phyloP scores from a whole-genome alignment of 92 coral and sea anemone genomes.

The Parazoanthus atlanticus region DNA sequence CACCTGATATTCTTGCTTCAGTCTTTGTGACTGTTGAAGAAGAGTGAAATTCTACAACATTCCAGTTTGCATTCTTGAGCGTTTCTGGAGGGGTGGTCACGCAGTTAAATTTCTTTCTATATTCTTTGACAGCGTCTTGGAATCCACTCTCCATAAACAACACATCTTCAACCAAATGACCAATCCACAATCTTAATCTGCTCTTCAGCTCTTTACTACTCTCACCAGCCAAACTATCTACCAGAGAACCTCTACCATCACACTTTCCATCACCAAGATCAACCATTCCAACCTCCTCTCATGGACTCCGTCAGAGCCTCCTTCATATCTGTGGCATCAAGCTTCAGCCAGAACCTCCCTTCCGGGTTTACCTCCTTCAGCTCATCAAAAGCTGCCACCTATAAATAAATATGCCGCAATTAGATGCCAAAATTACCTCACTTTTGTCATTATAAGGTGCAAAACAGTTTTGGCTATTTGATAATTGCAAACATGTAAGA shows the following conservation, averaged over 20 bases:
- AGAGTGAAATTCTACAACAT: constrained; percentile 52
- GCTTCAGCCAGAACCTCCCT: constrained; percentile 35
- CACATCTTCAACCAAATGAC: constrained; percentile 23
- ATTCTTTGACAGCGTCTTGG: constrained; percentile 21
- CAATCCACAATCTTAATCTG: constrained; percentile 11
- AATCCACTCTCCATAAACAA: constrained; percentile 41
- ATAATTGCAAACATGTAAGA: too few relatives aligned
- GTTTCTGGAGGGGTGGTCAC: constrained; percentile 45
- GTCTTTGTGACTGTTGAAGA: constrained; percentile 32
- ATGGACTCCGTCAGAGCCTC: constrained; percentile 41
- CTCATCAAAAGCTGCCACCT: constrained; percentile 26
- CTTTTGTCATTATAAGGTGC: neutral
- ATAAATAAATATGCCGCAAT: neutral
- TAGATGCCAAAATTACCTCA: neutral
- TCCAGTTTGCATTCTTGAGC: constrained; percentile 49
- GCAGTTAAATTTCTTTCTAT: constrained; percentile 37
- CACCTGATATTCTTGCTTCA: constrained; percentile 17
- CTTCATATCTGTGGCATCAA: constrained; percentile 41
- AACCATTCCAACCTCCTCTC: constrained; percentile 45
- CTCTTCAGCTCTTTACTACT: constrained; percentile 17
- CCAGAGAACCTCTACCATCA: constrained; percentile 33
- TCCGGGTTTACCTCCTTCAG: constrained; percentile 21
- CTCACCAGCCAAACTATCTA: neutral
- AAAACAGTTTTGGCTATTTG: neutral
- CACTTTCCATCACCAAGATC: constrained; percentile 36